Percentiles rank a stretch among this genome's conserved stretches.
Evolutionary conservation across 2,888 invertebrate species (phyloP).

Genomic region (Volucella inanis): DNA sequence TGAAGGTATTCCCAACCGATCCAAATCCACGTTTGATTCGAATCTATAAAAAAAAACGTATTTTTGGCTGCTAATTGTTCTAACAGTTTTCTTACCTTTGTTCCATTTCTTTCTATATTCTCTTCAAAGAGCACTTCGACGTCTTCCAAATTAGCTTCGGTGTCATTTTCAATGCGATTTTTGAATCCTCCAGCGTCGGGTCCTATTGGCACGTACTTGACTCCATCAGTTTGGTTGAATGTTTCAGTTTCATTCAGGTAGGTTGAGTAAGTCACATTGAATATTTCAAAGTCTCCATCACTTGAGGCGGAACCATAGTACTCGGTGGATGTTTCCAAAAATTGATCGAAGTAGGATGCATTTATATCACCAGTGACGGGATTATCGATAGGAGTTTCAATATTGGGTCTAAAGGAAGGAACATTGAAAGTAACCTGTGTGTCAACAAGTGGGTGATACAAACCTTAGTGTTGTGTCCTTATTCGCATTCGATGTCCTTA

Average conservation of each 20-base stretch:
- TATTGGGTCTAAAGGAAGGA: slow-evolving; percentile 39
- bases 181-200: slow-evolving; percentile 72
- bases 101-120: slow-evolving; percentile 60
- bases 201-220: slow-evolving; percentile 60
- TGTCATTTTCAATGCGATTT: slow-evolving; percentile 77
- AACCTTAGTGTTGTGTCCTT: slow-evolving; percentile 62
- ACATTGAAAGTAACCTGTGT: neutral
- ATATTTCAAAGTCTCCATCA: slow-evolving; percentile 48
- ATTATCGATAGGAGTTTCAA: slow-evolving; percentile 41
- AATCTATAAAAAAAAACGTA: slow-evolving; percentile 18
- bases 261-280: slow-evolving; percentile 39
- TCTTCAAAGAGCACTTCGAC: slow-evolving; percentile 84
- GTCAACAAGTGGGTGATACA: neutral
- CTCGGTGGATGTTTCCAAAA: slow-evolving; percentile 83
- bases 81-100: slow-evolving; percentile 26
- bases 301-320: slow-evolving; percentile 4
- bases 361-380: slow-evolving; percentile 76
- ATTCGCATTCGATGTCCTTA: slow-evolving; percentile 78
- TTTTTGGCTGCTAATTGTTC: neutral
- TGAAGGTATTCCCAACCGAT: slow-evolving; percentile 78
- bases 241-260: slow-evolving; percentile 73
- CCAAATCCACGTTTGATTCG: slow-evolving; percentile 75
- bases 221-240: slow-evolving; percentile 67
- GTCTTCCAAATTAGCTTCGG: slow-evolving; percentile 82
- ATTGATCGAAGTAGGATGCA: slow-evolving; percentile 84